A percentile compares a stretch with the other conserved stretches of the same genome.
Conservation (phyloP, 2,888 invertebrate species). For the Patella pellucida region DNA sequence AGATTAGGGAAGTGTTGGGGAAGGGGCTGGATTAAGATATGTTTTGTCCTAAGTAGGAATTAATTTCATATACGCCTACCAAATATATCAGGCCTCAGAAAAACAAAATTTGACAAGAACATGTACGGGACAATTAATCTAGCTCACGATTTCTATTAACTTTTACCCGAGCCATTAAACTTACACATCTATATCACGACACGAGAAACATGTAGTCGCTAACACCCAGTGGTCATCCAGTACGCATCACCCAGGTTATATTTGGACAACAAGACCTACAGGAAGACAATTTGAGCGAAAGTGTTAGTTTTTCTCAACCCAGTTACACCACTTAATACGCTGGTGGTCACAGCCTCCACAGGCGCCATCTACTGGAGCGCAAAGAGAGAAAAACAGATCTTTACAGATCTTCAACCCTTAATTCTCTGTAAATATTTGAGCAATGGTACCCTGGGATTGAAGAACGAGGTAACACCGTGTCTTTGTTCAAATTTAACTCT, state of each 20-base stretch:
- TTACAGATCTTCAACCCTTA: neutral
- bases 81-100: no score
- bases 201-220: no score
- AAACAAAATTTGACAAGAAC: no score
- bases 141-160: no score
- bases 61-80: no score
- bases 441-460: slow-evolving; percentile 2
- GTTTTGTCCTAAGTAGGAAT: no score
- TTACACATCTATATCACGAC: no score
- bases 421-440: neutral
- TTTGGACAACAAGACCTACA: neutral
- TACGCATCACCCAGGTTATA: neutral
- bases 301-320: slow-evolving; percentile 4
- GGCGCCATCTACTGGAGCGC: neutral
- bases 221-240: neutral
- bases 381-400: neutral
- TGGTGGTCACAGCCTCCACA: neutral
- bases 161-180: no score
- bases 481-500: slow-evolving; percentile 10
- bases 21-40: no score
- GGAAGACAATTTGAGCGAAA: neutral
- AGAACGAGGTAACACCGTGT: neutral
- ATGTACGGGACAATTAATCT: no score
- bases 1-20: no score
- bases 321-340: neutral